Percentiles rank a stretch among this genome's conserved stretches.
Evolutionary conservation across 2,113 vertebrate species (phyloP).

Genomic region (Galbula dea): DNA sequence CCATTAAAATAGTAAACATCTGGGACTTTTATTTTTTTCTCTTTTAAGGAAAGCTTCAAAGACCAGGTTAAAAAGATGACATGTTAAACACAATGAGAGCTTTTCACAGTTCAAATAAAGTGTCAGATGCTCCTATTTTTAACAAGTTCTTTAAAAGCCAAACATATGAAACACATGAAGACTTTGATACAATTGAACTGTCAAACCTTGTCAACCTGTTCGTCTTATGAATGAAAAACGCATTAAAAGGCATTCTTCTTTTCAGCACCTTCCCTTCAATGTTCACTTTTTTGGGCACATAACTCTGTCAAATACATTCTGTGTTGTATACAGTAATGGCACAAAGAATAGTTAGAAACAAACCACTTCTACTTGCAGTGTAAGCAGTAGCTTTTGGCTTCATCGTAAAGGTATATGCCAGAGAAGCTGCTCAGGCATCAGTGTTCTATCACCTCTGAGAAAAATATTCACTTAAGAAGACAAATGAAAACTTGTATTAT

Average conservation of each 20-base stretch:
- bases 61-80: not conserved
- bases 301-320: not conserved
- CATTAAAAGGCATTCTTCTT: not conserved
- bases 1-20: not conserved
- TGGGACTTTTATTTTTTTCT: fast-evolving
- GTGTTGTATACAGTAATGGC: not conserved
- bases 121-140: not conserved
- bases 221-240: not conserved
- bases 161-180: not conserved
- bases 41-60: not conserved
- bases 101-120: not conserved
- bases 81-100: not conserved
- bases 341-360: not conserved
- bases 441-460: not conserved
- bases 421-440: not conserved
- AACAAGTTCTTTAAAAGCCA: conserved; percentile 24
- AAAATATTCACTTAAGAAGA: not conserved
- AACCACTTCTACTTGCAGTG: not conserved
- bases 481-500: not conserved
- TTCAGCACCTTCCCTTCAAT: not conserved
- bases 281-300: not conserved
- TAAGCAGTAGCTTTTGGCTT: not conserved
- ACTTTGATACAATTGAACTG: conserved; percentile 8
- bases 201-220: conserved; percentile 5
- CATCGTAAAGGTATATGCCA: not conserved